Base-by-base conservation (phyloP, 2,113 vertebrate genomes). In the Etheostoma spectabile region DNA sequence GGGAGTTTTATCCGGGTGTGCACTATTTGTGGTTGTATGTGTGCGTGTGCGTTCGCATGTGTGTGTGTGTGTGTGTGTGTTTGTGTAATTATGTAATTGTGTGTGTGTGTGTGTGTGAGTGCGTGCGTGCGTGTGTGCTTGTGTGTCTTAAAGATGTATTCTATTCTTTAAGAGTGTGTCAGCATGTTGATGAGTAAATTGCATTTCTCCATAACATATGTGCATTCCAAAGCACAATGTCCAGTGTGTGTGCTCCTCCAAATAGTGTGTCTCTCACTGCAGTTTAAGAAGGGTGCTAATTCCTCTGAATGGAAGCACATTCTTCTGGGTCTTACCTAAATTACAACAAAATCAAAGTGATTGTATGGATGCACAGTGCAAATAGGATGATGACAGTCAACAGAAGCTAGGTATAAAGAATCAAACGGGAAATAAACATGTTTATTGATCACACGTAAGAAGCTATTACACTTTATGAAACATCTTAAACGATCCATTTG, bases 211-310 rank as follows among this genome's bases (percentile, higher is more conserved):
- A 71, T 59, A 66, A 65, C 83, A 84, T 49, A 14, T 89, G 79
- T 85, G 80, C 81, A 86, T 90, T 88, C 77, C 80, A 59, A 80
- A 75, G 79, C 68, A 49, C 74, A 62, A 72, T 66, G 46, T 75
- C 77, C 51, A 38, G 19, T 56, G 70, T 84, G 84, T 82, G 70
- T 79, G 64, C 16, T 14, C 48, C 87, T 90, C 8, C 89, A 93
- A 93, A 93, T 92, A 90, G 91, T 53, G 64, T n/a, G 45, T 78
- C 15, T 74, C 16, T 72, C 64, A 48, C 38, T 73, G 73, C 75
- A 67, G 67, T 77, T 66, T 63, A 74, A 62, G 45, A 70, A 61
- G 59, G 77, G 76, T 42, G 33, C 74, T 77, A 66, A 66, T 86
- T 85, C 27, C 84, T 85, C 82, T 75, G 64, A 80, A 81, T 79